Evolutionary conservation across 1,140 invertebrate genomes (phyloP).

Genomic region (Cephus cinctus): DNA sequence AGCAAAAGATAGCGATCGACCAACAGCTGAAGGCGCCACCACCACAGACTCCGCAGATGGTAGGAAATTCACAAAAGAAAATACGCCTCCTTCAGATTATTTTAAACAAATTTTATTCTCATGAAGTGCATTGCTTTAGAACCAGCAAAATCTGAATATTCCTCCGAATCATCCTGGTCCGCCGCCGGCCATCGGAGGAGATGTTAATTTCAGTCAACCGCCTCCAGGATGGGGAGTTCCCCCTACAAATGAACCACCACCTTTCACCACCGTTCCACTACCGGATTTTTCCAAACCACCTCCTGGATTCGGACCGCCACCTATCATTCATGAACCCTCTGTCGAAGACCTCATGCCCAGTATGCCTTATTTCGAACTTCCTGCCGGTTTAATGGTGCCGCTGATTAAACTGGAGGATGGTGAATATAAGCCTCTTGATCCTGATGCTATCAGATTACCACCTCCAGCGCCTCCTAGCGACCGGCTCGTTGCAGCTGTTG

Average conservation of each 20-base stretch:
- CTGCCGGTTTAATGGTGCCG: conserved; percentile 93
- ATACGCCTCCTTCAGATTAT: neutral
- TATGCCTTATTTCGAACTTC: conserved; percentile 94
- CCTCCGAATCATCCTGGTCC: conserved; percentile 21
- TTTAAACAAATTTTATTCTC: conserved; percentile 5
- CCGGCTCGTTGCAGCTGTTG: conserved; percentile 85
- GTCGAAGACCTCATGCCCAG: conserved; percentile 81
- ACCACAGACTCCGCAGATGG: conserved; percentile 37
- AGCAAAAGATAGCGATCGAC: conserved; percentile 75
- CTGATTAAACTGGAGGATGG: conserved; percentile 90
- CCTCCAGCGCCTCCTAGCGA: conserved; percentile 93
- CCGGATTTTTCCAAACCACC: conserved; percentile 85
- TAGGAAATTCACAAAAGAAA: no score
- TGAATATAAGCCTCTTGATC: conserved; percentile 87
- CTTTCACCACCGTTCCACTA: conserved; percentile 57
- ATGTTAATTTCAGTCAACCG: conserved; percentile 60
- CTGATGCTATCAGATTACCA: conserved; percentile 85
- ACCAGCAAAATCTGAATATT: no score
- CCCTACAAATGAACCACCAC: conserved; percentile 38
- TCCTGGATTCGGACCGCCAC: conserved; percentile 69
- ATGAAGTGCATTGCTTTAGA: no score
- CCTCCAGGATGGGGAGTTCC: conserved; percentile 54
- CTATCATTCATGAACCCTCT: conserved; percentile 49
- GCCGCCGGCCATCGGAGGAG: conserved; percentile 34
- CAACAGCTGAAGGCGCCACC: conserved; percentile 60